phyloP scores from a whole-genome alignment of 2,888 invertebrate genomes.

The Poecilus cupreus region DNA sequence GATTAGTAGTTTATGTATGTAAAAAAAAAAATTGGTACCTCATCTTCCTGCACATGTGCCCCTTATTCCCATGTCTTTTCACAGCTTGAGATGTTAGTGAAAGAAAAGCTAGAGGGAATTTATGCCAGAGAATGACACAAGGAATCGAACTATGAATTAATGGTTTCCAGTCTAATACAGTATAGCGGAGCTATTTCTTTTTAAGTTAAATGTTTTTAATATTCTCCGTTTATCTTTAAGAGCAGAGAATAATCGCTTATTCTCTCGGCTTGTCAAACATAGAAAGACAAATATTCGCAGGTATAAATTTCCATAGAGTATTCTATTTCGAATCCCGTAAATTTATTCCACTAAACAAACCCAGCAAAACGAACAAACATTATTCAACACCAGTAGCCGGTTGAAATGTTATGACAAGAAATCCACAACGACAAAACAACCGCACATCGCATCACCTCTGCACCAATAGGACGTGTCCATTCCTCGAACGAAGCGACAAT shows the following conservation, averaged over 20 bases:
- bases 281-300: background rate
- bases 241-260: background rate
- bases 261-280: background rate
- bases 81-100: no score
- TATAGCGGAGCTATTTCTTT: background rate
- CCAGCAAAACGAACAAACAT: slow-evolving; percentile 30
- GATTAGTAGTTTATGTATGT: no score
- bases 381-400: slow-evolving; percentile 28
- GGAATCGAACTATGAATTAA: no score
- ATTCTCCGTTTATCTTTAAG: no score
- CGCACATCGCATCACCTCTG: background rate
- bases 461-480: slow-evolving; percentile 13
- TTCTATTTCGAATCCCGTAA: background rate
- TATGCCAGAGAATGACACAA: no score
- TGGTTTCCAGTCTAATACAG: no score
- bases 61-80: no score
- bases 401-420: slow-evolving; percentile 14
- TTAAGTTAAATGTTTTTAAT: no score
- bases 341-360: slow-evolving; percentile 38
- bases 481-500: background rate
- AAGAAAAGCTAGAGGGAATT: no score
- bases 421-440: slow-evolving; percentile 15
- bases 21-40: no score
- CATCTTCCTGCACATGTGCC: no score
- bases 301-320: background rate